Evolutionary conservation across 2,113 vertebrate species (phyloP), one percentile per base, ranked within the genome.

Genomic region (Pseudopipra pipra): DNA sequence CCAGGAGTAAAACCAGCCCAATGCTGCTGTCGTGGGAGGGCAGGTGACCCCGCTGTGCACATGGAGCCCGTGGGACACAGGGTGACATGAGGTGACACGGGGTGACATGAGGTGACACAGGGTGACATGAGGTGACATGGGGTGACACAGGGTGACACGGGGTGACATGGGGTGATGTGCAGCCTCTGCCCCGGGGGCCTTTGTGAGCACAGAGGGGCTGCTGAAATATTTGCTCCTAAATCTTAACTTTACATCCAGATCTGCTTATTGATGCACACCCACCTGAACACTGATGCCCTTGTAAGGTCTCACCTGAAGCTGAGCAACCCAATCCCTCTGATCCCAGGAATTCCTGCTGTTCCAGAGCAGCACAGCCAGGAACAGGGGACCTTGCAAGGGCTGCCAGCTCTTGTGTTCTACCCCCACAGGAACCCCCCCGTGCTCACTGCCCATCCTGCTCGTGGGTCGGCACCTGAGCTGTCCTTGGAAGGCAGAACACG

Each of bases 391-490:
- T 12, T 8, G 25, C 47, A 14, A 23, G 23, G 47, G 43, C 59
- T 23, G 33, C 14, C 16, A 0, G 24, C 13, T 51, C 49, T 13
- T 51, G 49, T 25, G 25, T 51, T 51, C 49, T 5, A 27, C 2
- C 51, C 47, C n/a, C n/a, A 1, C 0, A 1, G 8, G 43, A 10
- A 19, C 23, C 12, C 51, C 25, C 20, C 0, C 0, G 2, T 8
- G 31, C 31, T 28, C 47, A 1, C 25, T 14, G 8, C 7, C 23
- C 10, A 18, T 28, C 11, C 14, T 8, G 11, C 25, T 31, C 5
- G 0, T 12, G 39, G 37, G 12, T 7, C 56, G 9, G 14, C 35
- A 4, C 14, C 4, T 39, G 27, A 5, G 37, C 4, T 51, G 68
- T 24, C 58, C 73, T 51, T 1, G 1, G 17, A 33, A 27, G n/a